These are phyloP conservation scores for Campoplex nolae DNA, from an alignment of 2,888 invertebrate genomes.

Conservation along the genomic window DNA sequence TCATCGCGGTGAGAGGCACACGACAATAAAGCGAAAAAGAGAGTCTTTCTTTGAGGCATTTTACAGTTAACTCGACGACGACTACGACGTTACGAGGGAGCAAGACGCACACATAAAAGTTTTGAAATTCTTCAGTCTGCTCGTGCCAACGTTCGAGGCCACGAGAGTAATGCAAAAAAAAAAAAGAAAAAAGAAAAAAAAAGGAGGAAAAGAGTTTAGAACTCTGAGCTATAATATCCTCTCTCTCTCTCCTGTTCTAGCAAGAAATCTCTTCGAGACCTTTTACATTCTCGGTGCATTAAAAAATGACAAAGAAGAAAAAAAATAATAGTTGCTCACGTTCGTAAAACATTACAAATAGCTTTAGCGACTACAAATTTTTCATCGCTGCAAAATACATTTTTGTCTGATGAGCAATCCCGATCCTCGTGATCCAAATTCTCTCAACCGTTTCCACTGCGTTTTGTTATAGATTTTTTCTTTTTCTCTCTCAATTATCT, in stretches of 20 bases:
- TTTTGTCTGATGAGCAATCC: not conserved
- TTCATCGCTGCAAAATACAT: conserved; percentile 24
- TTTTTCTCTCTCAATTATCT: not conserved
- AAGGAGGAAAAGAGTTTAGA: conserved; percentile 28
- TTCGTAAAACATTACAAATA: conserved; percentile 23
- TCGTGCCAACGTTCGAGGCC: conserved; percentile 60
- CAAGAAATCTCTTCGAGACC: conserved; percentile 55
- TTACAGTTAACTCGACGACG: conserved; percentile 59
- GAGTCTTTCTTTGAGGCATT: conserved; percentile 55
- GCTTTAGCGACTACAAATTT: conserved; percentile 21
- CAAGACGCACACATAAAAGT: conserved; percentile 48
- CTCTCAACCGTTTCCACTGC: not conserved
- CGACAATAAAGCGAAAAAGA: conserved; percentile 64
- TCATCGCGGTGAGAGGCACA: conserved; percentile 62
- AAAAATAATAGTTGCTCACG: conserved; percentile 13
- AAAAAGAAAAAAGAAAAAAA: not conserved
- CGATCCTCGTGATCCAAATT: not conserved
- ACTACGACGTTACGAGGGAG: conserved; percentile 44
- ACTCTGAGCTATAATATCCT: conserved; percentile 31
- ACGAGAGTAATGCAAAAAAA: conserved; percentile 34
- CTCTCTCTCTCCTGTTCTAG: conserved; percentile 24
- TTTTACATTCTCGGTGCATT: conserved; percentile 37
- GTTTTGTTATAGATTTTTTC: not conserved
- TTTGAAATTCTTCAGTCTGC: conserved; percentile 61
- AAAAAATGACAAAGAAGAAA: conserved; percentile 7